These are phyloP conservation scores for Erythrocercus mccallii DNA, from an alignment of 2,113 vertebrate species.

Conservation along the genomic window DNA sequence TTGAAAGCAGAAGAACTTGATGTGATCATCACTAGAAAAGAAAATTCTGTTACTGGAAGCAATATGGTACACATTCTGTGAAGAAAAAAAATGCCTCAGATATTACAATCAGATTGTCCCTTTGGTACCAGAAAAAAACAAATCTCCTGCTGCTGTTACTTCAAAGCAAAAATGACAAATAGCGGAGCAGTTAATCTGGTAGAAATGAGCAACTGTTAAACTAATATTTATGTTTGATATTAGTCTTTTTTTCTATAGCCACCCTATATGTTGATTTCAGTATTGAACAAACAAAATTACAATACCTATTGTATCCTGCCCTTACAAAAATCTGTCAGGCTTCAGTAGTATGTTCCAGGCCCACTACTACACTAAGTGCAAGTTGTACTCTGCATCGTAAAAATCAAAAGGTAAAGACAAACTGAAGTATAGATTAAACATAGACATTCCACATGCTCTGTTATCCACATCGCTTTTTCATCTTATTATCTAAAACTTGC, in stretches of 20 bases:
- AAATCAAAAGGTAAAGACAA: neutral
- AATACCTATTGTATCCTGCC: neutral
- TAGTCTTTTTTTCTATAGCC: neutral
- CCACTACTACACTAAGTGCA: neutral
- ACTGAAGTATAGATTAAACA: neutral
- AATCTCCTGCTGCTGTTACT: neutral
- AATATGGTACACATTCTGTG: neutral
- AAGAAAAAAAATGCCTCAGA: neutral
- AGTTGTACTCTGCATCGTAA: neutral
- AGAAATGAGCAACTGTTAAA: neutral
- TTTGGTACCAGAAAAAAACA: neutral
- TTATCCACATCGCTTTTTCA: fast-evolving
- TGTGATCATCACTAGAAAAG: slow-evolving; percentile 88
- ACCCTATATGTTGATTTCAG: neutral
- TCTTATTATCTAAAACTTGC: neutral
- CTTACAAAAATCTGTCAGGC: neutral
- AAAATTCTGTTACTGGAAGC: neutral
- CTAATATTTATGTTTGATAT: neutral
- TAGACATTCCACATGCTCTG: neutral
- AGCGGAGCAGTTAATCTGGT: neutral
- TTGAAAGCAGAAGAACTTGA: slow-evolving; percentile 99
- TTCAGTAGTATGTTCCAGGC: neutral
- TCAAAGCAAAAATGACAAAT: neutral
- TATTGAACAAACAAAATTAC: neutral
- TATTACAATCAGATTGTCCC: neutral